Evolutionary conservation across 1,140 invertebrate species (phyloP).

Genomic region (Diachasma alloeum): DNA sequence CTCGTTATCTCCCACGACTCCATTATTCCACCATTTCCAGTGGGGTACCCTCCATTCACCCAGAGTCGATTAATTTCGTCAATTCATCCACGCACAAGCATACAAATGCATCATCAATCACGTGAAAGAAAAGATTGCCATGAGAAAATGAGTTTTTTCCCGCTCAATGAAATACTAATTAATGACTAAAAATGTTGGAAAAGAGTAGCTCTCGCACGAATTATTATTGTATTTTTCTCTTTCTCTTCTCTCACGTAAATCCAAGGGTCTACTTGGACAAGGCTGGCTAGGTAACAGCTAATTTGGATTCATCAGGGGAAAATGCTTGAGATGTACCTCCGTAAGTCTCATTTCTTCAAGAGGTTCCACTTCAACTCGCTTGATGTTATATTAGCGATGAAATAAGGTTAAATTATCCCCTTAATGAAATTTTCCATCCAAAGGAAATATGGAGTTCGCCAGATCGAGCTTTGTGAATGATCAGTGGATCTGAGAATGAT

Average conservation of each 20-base stretch:
- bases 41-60: neutral
- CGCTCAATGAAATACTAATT: neutral
- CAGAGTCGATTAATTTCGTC: neutral
- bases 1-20: neutral
- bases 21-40: neutral
- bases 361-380: neutral
- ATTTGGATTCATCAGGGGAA: constrained; percentile 6
- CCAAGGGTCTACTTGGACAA: neutral
- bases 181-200: neutral
- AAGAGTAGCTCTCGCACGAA: too few species aligned
- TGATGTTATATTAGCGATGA: neutral
- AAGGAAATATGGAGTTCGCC: neutral
- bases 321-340: neutral
- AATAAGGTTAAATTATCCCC: neutral
- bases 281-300: neutral
- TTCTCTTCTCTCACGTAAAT: neutral
- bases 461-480: neutral
- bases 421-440: neutral
- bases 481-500: neutral
- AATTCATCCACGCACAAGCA: neutral
- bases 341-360: neutral
- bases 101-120: neutral
- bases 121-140: neutral
- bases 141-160: neutral
- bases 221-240: neutral